Base-by-base conservation (phyloP, 2,113 vertebrate species). In the Zosterops borbonicus region DNA sequence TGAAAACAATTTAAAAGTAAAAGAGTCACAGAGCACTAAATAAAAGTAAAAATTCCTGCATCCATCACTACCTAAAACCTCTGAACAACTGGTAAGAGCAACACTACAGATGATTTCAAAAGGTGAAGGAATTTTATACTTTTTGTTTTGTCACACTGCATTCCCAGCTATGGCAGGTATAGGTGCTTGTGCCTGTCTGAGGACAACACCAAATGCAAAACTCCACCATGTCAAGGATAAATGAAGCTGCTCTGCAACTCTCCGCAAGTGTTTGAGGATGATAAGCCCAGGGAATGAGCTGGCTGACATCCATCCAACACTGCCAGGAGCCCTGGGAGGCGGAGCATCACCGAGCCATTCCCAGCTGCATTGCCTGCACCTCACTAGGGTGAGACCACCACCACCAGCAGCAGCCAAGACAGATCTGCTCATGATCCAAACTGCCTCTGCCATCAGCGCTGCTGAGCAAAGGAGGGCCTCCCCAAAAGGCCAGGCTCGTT, bases 211-310 rank as follows among this genome's bases (percentile, higher is more conserved):
- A 67, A 89, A 59, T 0, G 4, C 59, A 44, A 2, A 1, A 28
- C n/a, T 86, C 59, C 0, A 0, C 46, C 3, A 0, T 4, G 10
- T 14, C 64, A 63, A 27, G 37, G 18, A n/a, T 31, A 77, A 89
- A 87, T 55, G 18, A 60, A 56, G 13, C 24, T 56, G 41, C 37
- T 55, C 41, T 35, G 62, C 56, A 80, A 24, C 31, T 76, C 9
- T 41, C 42, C 19, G 1, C 39, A 39, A 2, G 17, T 46, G 63
- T 60, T n/a, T 56, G 73, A n/a, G 44, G 59, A 52, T 25, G 19
- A 65, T 28, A 31, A 25, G 37, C 46, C 37, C 59, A 87, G 12
- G 49, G 44, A 91, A 81, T 4, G 35, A 86, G 47, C 5, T 1
- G 1, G 28, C 75, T 89, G 76, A 42, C 58, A 88, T 33, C 75